Percentiles rank a stretch among this genome's conserved stretches.
These are phyloP conservation scores for Syngnathoides biaculeatus DNA, from an alignment of 2,113 vertebrate species.

Conservation along the genomic window DNA sequence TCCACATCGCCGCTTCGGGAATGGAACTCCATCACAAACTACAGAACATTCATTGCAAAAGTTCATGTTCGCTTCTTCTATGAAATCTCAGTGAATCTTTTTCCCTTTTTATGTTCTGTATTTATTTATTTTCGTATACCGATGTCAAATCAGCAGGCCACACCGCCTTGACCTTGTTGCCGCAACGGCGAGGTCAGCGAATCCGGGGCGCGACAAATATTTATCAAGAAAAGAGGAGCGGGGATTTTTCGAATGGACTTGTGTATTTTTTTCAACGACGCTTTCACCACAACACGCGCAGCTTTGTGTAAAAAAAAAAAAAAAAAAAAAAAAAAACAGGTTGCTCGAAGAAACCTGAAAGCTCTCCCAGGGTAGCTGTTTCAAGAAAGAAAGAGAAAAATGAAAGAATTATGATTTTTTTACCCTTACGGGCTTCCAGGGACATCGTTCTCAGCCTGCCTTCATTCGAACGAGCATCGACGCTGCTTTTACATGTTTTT, in stretches of 20 bases:
- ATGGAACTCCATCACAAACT: too few relatives aligned
- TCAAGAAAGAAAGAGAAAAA: conserved; percentile 27
- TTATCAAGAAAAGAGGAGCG: conserved; percentile 42
- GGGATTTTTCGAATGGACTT: conserved; percentile 48
- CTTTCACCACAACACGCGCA: conserved; percentile 31
- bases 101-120: too few relatives aligned
- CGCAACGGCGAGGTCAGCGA: conserved; percentile 10
- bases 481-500: background rate
- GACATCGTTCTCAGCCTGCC: background rate
- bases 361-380: conserved; percentile 30
- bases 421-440: background rate
- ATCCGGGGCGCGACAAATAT: conserved; percentile 46
- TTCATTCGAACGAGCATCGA: conserved; percentile 5
- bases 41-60: too few relatives aligned
- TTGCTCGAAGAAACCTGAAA: conserved; percentile 39
- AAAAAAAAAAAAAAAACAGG: too few relatives aligned
- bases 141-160: background rate
- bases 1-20: too few relatives aligned
- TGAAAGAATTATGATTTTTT: conserved; percentile 53
- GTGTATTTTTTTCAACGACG: conserved; percentile 59
- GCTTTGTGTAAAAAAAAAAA: conserved; percentile 13
- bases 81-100: too few relatives aligned
- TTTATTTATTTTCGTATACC: too few relatives aligned
- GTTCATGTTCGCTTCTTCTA: too few relatives aligned
- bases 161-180: conserved; percentile 10